A percentile compares a stretch with the other conserved stretches of the same genome.
Evolutionary conservation across 2,888 invertebrate genomes (phyloP).

Genomic region (Drosophila paramelanica): DNA sequence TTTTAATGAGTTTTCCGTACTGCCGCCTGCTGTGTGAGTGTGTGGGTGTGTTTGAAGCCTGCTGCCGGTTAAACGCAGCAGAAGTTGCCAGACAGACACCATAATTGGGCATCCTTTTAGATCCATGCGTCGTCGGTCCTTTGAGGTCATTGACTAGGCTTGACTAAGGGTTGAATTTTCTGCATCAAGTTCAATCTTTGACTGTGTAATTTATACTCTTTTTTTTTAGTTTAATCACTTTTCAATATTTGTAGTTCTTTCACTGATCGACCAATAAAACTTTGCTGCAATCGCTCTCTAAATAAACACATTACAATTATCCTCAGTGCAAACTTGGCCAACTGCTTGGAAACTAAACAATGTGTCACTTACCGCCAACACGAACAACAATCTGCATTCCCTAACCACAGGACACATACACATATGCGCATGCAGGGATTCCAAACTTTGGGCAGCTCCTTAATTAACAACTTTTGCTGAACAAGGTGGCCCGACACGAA

Average conservation of each 20-base stretch:
- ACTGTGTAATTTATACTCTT: background rate
- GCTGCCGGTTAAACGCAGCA: conserved; percentile 10
- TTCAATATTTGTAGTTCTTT: background rate
- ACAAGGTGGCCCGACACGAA: conserved; percentile 36
- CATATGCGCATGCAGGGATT: conserved; percentile 28
- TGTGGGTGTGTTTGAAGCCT: conserved; percentile 15
- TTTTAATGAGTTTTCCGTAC: conserved; percentile 74
- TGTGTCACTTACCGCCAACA: conserved; percentile 1
- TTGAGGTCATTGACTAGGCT: conserved; percentile 58
- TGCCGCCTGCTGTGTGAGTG: conserved; percentile 37
- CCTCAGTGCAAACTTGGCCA: conserved; percentile 13
- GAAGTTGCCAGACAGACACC: conserved; percentile 50
- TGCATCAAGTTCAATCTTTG: conserved; percentile 4
- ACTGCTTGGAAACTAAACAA: conserved; percentile 26
- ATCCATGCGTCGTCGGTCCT: conserved; percentile 31
- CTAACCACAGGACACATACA: conserved; percentile 17
- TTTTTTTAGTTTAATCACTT: background rate
- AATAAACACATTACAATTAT: conserved; percentile 31
- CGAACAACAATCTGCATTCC: conserved; percentile 1
- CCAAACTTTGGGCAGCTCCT: conserved; percentile 49
- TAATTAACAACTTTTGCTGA: conserved; percentile 66
- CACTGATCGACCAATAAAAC: background rate
- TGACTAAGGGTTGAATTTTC: background rate
- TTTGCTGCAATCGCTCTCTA: background rate
- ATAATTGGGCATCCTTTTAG: conserved; percentile 72